A percentile compares a stretch with the other conserved stretches of the same genome.
These are phyloP conservation scores for Macrobrachium nipponense DNA, from an alignment of 1,140 invertebrate species.

Conservation along the genomic window DNA sequence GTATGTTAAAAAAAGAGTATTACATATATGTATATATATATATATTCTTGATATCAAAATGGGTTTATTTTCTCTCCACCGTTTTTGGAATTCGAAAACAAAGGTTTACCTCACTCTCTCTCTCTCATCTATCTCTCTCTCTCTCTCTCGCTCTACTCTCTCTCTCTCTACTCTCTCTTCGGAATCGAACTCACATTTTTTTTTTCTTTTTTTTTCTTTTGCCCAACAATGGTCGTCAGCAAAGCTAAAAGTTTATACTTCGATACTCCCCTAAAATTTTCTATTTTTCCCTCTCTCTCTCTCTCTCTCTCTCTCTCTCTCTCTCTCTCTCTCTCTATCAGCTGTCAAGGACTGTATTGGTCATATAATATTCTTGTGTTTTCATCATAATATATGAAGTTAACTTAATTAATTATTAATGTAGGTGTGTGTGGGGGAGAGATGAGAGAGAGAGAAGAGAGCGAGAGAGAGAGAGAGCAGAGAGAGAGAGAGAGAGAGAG, in stretches of 20 bases:
- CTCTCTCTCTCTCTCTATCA: not conserved
- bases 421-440: too few species aligned
- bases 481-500: too few species aligned
- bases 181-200: not conserved
- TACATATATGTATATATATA: too few species aligned
- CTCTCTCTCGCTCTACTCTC: not conserved
- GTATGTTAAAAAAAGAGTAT: too few species aligned
- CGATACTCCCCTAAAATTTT: not conserved
- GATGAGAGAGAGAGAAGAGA: too few species aligned
- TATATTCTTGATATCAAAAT: too few species aligned
- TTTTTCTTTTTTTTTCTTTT: not conserved
- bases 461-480: too few species aligned
- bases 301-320: not conserved
- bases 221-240: not conserved
- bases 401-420: too few species aligned
- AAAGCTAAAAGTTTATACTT: not conserved
- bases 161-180: constrained; percentile 8
- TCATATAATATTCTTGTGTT: too few species aligned
- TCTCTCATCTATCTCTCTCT: not conserved
- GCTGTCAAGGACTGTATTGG: not conserved
- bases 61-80: too few species aligned
- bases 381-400: too few species aligned
- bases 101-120: not conserved
- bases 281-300: constrained; percentile 7
- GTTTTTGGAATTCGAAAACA: too few species aligned